Conservation (phyloP, 2,888 invertebrate species). For the Folsomia manolachei region DNA sequence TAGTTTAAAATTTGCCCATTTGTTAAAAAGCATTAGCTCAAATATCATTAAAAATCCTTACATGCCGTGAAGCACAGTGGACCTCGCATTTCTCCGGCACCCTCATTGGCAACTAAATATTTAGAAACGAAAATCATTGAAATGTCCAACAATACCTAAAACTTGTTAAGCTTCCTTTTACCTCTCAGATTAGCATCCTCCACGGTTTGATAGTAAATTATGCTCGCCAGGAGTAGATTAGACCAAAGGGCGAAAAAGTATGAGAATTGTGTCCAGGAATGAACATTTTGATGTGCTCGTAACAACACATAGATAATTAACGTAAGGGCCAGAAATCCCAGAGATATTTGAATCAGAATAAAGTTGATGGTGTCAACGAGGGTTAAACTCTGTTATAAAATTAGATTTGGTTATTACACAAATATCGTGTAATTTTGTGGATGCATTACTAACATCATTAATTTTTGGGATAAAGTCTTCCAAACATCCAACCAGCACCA, state of each 20-base stretch:
- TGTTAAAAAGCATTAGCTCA: not conserved
- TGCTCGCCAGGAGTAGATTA: slow-evolving; percentile 34
- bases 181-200: slow-evolving; percentile 25
- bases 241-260: slow-evolving; percentile 41
- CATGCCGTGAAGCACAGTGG: slow-evolving; percentile 38
- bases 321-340: slow-evolving; percentile 36
- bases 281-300: slow-evolving; percentile 34
- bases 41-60: slow-evolving; percentile 16
- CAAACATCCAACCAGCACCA: slow-evolving; percentile 32
- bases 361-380: slow-evolving; percentile 42
- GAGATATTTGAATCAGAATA: slow-evolving; percentile 36
- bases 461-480: slow-evolving; percentile 41
- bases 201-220: slow-evolving; percentile 35
- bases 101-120: slow-evolving; percentile 38
- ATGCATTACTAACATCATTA: slow-evolving; percentile 29
- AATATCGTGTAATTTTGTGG: not conserved
- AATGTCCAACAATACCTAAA: no score
- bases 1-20: slow-evolving; percentile 2
- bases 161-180: no score
- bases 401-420: not conserved
- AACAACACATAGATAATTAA: slow-evolving; percentile 37
- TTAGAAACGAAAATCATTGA: no score
- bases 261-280: slow-evolving; percentile 39
- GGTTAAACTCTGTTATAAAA: slow-evolving; percentile 26
- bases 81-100: slow-evolving; percentile 34